phyloP scores from a whole-genome alignment of 2,113 vertebrate species.

The Bothrops jararaca region DNA sequence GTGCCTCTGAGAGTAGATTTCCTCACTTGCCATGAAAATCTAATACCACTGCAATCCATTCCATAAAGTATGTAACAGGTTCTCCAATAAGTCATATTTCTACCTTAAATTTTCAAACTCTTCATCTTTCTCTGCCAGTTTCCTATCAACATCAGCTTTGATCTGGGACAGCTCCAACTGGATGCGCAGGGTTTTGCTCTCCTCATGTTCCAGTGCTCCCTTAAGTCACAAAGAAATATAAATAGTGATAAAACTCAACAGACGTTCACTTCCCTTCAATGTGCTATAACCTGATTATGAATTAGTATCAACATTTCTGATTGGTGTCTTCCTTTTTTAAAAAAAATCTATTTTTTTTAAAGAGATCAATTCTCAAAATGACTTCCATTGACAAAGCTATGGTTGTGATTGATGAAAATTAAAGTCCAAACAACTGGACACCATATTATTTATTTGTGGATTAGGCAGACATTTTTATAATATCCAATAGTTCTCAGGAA shows the following conservation, averaged over 20 bases:
- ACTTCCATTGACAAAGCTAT: not conserved
- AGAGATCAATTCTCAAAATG: not conserved
- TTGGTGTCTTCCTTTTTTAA: not conserved
- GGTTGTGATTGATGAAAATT: not conserved
- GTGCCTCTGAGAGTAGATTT: not conserved
- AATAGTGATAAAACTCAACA: no score
- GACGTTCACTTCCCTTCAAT: not conserved
- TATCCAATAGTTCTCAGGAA: not conserved
- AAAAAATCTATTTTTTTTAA: not conserved
- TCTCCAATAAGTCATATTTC: not conserved
- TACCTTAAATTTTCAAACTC: slow-evolving; percentile 89
- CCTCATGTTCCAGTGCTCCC: slow-evolving; percentile 90
- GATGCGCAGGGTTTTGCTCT: slow-evolving; percentile 88
- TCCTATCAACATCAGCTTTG: slow-evolving; percentile 88
- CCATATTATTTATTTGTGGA: not conserved
- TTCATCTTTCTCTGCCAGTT: slow-evolving; percentile 89
- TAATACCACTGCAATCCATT: not conserved
- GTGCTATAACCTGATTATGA: not conserved
- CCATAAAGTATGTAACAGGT: not conserved
- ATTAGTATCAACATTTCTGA: not conserved
- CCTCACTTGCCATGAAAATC: not conserved
- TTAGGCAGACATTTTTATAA: not conserved
- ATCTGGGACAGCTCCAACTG: slow-evolving; percentile 91
- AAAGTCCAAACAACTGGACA: not conserved
- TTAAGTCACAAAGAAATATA: slow-evolving; percentile 40